Evolutionary conservation across 2,113 vertebrate genomes (phyloP).

Genomic region (Amphiprion percula): DNA sequence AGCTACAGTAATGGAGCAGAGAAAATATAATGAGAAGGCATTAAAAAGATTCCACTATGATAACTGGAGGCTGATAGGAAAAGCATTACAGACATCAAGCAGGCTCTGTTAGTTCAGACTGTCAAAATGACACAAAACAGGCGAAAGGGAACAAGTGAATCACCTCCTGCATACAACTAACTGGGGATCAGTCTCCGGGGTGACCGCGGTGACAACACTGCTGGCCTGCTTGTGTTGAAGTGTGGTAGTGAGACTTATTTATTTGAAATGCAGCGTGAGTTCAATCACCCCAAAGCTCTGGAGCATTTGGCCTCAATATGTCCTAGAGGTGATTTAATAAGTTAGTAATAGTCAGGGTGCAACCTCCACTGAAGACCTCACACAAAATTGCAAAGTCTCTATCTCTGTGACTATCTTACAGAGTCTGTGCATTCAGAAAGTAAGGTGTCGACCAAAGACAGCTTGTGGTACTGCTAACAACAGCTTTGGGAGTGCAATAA

Average conservation of each 20-base stretch:
- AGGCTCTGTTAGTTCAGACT: conserved; percentile 21
- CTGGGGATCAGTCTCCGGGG: conserved; percentile 33
- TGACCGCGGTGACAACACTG: conserved; percentile 31
- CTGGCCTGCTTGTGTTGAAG: conserved; percentile 22
- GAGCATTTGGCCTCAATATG: background rate
- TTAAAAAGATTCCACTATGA: background rate
- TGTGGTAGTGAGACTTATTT: conserved; percentile 14
- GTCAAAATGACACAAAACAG: conserved; percentile 56
- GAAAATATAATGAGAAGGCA: background rate
- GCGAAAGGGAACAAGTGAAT: conserved; percentile 56
- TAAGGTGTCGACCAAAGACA: conserved; percentile 7
- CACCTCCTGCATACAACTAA: conserved; percentile 56
- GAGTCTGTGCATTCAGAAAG: background rate
- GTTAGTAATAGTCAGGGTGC: background rate
- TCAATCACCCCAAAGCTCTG: background rate
- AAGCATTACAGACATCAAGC: conserved; percentile 41
- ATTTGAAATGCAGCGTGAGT: background rate
- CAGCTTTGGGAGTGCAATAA: background rate
- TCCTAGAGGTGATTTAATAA: background rate
- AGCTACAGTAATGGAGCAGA: background rate
- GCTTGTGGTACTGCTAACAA: background rate
- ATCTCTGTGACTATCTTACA: background rate
- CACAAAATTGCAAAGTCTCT: background rate
- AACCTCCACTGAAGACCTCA: background rate
- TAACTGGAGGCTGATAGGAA: conserved; percentile 25